Conservation (phyloP, 2,888 invertebrate genomes). For the Napeogenes sylphis region DNA sequence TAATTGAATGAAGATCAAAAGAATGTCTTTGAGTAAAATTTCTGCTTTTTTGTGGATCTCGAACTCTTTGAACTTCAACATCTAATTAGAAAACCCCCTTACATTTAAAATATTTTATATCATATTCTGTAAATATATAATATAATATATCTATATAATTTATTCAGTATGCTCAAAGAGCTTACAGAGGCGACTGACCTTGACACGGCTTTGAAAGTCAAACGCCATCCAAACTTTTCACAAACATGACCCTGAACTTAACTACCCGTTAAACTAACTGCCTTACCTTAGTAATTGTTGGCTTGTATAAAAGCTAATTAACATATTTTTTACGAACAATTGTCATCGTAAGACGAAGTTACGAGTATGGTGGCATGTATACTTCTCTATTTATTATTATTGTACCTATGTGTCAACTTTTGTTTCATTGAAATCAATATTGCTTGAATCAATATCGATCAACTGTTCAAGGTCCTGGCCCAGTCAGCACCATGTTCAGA, state of each 20-base stretch:
- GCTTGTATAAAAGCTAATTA: neutral
- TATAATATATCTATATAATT: no score
- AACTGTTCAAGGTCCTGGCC: slow-evolving; percentile 27
- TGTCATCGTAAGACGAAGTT: neutral
- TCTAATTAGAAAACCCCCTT: no score
- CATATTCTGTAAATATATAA: no score
- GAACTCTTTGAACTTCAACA: no score
- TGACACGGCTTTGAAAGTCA: neutral
- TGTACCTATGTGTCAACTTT: neutral
- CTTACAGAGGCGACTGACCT: neutral
- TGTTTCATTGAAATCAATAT: neutral
- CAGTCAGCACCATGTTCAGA: slow-evolving; percentile 77
- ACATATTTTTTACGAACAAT: neutral
- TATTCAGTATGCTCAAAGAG: neutral
- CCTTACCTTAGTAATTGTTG: neutral
- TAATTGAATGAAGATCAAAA: no score
- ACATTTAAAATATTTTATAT: no score
- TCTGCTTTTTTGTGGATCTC: no score
- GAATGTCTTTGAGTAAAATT: no score
- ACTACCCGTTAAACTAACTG: neutral
- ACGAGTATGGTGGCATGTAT: neutral
- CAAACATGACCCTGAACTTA: neutral
- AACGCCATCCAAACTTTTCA: neutral
- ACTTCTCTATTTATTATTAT: neutral
- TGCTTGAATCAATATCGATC: neutral